phyloP scores from a whole-genome alignment of 2,113 vertebrate genomes.

The Cariama cristata region DNA sequence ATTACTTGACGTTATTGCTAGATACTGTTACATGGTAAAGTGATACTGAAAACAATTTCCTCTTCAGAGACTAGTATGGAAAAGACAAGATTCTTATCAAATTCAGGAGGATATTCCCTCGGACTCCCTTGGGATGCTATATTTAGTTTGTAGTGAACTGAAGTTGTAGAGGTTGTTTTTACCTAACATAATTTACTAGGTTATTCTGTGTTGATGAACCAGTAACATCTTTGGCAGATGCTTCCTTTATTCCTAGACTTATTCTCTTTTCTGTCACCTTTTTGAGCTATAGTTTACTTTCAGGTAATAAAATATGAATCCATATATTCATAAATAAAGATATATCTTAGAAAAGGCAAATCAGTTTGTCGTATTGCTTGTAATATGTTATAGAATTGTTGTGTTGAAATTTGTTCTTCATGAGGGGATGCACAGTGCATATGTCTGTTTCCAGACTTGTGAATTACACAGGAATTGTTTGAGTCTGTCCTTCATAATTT shows the following conservation, averaged over 20 bases:
- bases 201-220: not conserved
- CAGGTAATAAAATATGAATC: slow-evolving; percentile 28
- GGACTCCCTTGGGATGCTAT: not conserved
- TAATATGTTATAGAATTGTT: not conserved
- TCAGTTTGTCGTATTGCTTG: not conserved
- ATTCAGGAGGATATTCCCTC: not conserved
- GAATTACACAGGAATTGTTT: not conserved
- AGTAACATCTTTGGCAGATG: not conserved
- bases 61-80: not conserved
- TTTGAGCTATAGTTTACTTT: not conserved
- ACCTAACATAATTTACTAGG: not conserved
- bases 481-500: not conserved
- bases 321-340: not conserved
- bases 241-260: not conserved
- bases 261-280: not conserved
- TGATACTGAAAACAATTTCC: not conserved
- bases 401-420: not conserved
- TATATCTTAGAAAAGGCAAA: not conserved
- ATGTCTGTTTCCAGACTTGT: not conserved
- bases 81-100: not conserved
- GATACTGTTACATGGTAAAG: not conserved
- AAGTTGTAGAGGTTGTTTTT: not conserved
- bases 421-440: not conserved
- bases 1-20: not conserved
- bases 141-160: not conserved